Percentiles rank a stretch among this genome's conserved stretches.
phyloP scores from a whole-genome alignment of 1,140 invertebrate species.

The Drosophila burlai region DNA sequence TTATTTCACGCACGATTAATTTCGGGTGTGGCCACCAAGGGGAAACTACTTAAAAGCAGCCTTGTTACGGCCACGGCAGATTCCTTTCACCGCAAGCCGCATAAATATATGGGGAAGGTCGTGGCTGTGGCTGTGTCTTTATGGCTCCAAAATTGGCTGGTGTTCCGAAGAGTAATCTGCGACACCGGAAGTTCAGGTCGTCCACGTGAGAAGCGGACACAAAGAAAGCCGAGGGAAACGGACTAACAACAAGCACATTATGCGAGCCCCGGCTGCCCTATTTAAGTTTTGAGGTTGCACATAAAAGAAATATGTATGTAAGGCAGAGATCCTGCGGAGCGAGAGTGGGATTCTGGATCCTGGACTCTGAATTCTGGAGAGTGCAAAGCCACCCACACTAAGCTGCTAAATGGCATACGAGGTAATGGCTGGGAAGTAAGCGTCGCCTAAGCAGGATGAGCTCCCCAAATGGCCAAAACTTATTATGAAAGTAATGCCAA shows the following conservation, averaged over 20 bases:
- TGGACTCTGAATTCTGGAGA: constrained; percentile 14
- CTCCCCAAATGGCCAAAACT: constrained; percentile 76
- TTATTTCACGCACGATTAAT: constrained; percentile 81
- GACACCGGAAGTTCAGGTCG: constrained; percentile 61
- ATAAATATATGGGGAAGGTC: constrained; percentile 80
- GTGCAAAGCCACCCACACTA: constrained; percentile 62
- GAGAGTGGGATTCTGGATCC: neutral
- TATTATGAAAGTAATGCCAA: constrained; percentile 76
- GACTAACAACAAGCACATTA: constrained; percentile 50
- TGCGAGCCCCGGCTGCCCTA: constrained; percentile 54
- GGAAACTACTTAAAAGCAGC: constrained; percentile 59
- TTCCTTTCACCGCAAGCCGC: constrained; percentile 53
- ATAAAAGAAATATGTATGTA: constrained; percentile 72
- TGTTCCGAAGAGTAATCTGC: constrained; percentile 57
- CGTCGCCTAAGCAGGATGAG: constrained; percentile 77
- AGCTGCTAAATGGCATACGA: constrained; percentile 76
- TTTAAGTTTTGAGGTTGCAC: constrained; percentile 79
- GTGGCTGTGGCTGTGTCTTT: constrained; percentile 61
- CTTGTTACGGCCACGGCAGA: constrained; percentile 17
- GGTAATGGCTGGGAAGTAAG: constrained; percentile 75
- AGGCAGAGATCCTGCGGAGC: constrained; percentile 7
- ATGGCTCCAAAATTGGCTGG: constrained; percentile 44
- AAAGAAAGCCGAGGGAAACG: constrained; percentile 10
- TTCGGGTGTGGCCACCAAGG: constrained; percentile 40
- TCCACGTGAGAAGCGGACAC: constrained; percentile 50